phyloP scores from a whole-genome alignment of 2,797 vertebrate species.

The Cryptoprocta ferox region DNA sequence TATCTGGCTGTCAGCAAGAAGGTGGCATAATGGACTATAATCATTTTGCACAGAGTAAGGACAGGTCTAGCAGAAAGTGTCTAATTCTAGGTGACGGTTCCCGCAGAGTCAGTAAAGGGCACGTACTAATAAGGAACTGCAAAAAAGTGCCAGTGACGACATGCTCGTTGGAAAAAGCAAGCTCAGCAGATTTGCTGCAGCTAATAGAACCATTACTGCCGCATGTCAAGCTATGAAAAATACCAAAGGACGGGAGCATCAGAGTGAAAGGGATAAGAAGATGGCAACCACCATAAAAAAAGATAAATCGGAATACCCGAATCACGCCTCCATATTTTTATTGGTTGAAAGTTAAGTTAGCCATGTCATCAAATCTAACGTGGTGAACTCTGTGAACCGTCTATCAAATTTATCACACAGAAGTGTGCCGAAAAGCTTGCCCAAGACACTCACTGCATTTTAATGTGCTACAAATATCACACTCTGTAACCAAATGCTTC shows the following conservation, averaged over 20 bases:
- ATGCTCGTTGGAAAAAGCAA: constrained; percentile 87
- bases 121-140: constrained; percentile 87
- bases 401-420: constrained; percentile 76
- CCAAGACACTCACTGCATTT: constrained; percentile 51
- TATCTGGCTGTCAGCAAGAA: constrained; percentile 92
- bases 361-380: constrained; percentile 74
- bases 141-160: constrained; percentile 84
- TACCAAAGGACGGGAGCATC: constrained; percentile 85
- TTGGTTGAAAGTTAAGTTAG: constrained; percentile 71
- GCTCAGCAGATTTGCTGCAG: constrained; percentile 91
- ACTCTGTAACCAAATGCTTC: background rate
- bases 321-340: constrained; percentile 69
- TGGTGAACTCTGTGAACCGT: constrained; percentile 34
- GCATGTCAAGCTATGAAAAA: constrained; percentile 88
- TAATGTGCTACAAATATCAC: constrained; percentile 58
- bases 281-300: constrained; percentile 29
- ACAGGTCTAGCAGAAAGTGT: constrained; percentile 89
- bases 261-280: constrained; percentile 72
- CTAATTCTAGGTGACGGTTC: constrained; percentile 96
- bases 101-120: constrained; percentile 92
- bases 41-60: constrained; percentile 91
- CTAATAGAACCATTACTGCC: constrained; percentile 94
- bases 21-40: constrained; percentile 91
- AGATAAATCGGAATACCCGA: constrained; percentile 49
- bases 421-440: constrained; percentile 70